Conservation (phyloP, 2,888 invertebrate genomes). For the Cynaeus angustus region DNA sequence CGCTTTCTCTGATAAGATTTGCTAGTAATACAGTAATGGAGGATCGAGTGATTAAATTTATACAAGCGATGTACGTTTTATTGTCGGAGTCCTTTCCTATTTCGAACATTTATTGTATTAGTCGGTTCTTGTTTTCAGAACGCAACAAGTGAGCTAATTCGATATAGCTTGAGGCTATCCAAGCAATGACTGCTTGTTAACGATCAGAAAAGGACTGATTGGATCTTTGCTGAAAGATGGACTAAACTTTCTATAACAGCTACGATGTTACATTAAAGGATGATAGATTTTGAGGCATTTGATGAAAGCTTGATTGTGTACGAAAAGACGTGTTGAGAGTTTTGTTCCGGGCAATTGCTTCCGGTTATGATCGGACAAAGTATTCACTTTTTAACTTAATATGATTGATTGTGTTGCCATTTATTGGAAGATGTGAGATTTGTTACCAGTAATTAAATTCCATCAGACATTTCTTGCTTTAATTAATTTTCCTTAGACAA, state of each 20-base stretch:
- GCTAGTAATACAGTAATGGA: constrained; percentile 7
- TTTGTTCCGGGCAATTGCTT: neutral
- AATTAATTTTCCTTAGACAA: too few relatives aligned
- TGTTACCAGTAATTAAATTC: too few relatives aligned
- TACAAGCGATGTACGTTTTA: constrained; percentile 15
- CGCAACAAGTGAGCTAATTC: constrained; percentile 25
- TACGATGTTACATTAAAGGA: neutral
- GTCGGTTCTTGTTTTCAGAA: constrained; percentile 9
- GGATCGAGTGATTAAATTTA: constrained; percentile 8
- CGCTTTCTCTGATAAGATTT: constrained; percentile 10
- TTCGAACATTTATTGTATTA: constrained; percentile 6
- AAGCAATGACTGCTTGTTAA: neutral
- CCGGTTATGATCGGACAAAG: neutral
- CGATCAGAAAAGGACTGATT: constrained; percentile 13
- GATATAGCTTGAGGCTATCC: constrained; percentile 12
- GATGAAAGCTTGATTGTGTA: neutral
- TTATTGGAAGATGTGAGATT: neutral
- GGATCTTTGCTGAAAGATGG: constrained; percentile 1
- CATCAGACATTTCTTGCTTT: too few relatives aligned
- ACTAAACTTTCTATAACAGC: neutral
- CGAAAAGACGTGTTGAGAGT: neutral
- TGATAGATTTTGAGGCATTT: neutral
- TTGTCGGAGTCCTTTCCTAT: constrained; percentile 1
- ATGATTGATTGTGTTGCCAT: too few relatives aligned
- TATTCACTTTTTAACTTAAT: too few relatives aligned